These are phyloP conservation scores for Ceyx margarethae DNA, from an alignment of 2,113 vertebrate species.

Conservation along the genomic window DNA sequence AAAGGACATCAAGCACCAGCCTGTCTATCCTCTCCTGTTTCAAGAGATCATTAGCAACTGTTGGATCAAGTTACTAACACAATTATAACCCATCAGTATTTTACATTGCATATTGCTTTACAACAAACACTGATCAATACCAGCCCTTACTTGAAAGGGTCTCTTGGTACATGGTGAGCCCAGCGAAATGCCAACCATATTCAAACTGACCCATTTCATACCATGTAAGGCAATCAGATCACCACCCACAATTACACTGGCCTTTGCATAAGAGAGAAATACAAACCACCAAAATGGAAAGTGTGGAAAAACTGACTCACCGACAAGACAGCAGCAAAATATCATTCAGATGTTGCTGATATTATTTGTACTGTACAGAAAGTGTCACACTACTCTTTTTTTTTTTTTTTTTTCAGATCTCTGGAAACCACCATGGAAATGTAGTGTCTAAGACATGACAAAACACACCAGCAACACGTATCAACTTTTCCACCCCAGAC, in stretches of 20 bases:
- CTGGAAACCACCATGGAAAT: fast-evolving
- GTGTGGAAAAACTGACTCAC: not conserved
- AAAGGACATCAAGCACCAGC: not conserved
- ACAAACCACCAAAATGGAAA: not conserved
- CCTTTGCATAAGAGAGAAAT: not conserved
- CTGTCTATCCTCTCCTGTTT: not conserved
- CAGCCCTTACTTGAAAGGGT: not conserved
- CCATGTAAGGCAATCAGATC: not conserved
- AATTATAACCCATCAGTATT: not conserved
- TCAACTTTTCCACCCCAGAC: not conserved
- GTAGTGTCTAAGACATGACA: not conserved
- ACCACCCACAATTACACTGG: not conserved
- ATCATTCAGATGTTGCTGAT: not conserved
- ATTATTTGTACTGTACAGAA: not conserved
- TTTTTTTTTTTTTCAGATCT: not conserved
- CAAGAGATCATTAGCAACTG: not conserved
- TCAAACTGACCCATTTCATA: not conserved
- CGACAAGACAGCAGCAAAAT: not conserved
- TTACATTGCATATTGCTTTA: too few relatives aligned
- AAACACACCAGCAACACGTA: not conserved
- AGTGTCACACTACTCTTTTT: not conserved
- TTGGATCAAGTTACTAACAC: not conserved
- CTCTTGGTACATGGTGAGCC: not conserved
- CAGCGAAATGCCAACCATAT: not conserved
- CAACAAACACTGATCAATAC: not conserved